Percentiles rank a stretch among this genome's conserved stretches.
Evolutionary conservation across 2,113 vertebrate genomes (phyloP).

Genomic region (Ammodytes dubius): DNA sequence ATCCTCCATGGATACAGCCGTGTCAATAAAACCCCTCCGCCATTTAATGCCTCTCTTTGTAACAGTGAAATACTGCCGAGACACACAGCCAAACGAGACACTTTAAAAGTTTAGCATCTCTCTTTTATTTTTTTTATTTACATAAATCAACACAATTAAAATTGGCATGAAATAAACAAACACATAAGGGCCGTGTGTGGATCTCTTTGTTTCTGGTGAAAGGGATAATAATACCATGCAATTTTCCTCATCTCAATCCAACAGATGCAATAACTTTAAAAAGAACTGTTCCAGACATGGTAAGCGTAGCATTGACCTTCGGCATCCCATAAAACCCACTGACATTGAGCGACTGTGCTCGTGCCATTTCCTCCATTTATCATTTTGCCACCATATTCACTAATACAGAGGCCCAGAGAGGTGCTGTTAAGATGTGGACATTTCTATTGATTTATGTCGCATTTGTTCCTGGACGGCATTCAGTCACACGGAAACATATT

Average conservation of each 20-base stretch:
- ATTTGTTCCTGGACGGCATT: constrained; percentile 32
- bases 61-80: constrained; percentile 68
- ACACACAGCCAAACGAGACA: constrained; percentile 47
- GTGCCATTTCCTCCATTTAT: constrained; percentile 33
- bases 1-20: constrained; percentile 72
- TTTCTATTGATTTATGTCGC: constrained; percentile 12
- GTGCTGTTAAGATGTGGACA: neutral
- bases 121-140: constrained; percentile 2
- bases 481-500: constrained; percentile 11
- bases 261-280: constrained; percentile 34
- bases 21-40: constrained; percentile 76
- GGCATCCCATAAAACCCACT: constrained; percentile 2
- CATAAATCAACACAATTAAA: constrained; percentile 51
- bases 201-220: constrained; percentile 47
- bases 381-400: neutral
- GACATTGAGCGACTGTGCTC: constrained; percentile 1
- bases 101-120: constrained; percentile 57
- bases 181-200: constrained; percentile 22
- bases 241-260: constrained; percentile 33
- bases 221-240: constrained; percentile 8
- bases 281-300: constrained; percentile 14
- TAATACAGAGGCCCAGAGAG: neutral
- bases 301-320: constrained; percentile 18
- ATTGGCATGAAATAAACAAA: constrained; percentile 57
- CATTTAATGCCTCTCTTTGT: constrained; percentile 69